Percentiles rank a stretch among this genome's conserved stretches.
phyloP scores from a whole-genome alignment of 1,140 invertebrate genomes.

The Latrodectus geometricus region DNA sequence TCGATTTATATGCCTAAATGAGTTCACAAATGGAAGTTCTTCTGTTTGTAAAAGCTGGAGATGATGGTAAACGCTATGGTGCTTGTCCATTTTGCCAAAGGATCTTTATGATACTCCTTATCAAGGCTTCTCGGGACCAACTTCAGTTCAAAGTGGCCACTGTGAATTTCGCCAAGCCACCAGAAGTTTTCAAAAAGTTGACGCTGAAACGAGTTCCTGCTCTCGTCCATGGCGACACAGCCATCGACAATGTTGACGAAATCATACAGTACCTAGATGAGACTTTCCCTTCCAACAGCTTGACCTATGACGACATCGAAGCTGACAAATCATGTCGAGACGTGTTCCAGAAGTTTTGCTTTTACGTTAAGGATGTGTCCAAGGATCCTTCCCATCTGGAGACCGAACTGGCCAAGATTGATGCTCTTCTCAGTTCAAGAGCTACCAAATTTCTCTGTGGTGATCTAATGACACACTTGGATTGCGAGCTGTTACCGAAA shows the following conservation, averaged over 20 bases:
- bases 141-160: conserved; percentile 71
- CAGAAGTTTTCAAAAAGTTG: conserved; percentile 71
- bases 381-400: conserved; percentile 71
- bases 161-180: conserved; percentile 72
- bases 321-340: conserved; percentile 72
- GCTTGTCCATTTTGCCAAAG: conserved; percentile 75
- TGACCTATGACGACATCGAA: conserved; percentile 69
- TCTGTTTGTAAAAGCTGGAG: conserved; percentile 73
- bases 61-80: conserved; percentile 72
- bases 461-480: conserved; percentile 71
- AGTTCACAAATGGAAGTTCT: conserved; percentile 48
- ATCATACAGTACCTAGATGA: conserved; percentile 74
- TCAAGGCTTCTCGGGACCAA: conserved; percentile 68
- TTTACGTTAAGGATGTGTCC: conserved; percentile 73
- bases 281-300: conserved; percentile 70
- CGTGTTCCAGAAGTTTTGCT: conserved; percentile 75
- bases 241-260: conserved; percentile 73
- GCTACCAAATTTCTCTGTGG: conserved; percentile 70
- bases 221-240: conserved; percentile 68
- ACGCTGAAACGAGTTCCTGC: conserved; percentile 72
- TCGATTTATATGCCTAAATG: not conserved
- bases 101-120: conserved; percentile 72
- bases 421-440: conserved; percentile 68
- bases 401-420: conserved; percentile 70
- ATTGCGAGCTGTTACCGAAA: conserved; percentile 75